These are phyloP conservation scores for Cryptocheilus praepositus DNA, from an alignment of 2,888 invertebrate genomes.

Conservation along the genomic window DNA sequence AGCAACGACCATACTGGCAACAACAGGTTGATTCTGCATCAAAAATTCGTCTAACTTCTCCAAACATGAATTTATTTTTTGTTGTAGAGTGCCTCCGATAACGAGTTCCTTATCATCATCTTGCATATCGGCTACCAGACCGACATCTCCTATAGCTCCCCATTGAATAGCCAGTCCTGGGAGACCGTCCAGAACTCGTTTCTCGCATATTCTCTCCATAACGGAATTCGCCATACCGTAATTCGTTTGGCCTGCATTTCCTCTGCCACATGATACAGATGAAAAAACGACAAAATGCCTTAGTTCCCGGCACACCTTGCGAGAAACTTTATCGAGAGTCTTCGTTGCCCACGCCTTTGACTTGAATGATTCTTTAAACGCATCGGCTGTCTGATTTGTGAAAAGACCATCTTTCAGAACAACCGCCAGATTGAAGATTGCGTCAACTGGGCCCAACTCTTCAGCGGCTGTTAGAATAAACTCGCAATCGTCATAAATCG, in stretches of 20 bases:
- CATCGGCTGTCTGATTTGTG: slow-evolving; percentile 76
- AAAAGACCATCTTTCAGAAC: slow-evolving; percentile 77
- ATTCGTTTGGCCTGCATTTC: slow-evolving; percentile 81
- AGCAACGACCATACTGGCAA: slow-evolving; percentile 91
- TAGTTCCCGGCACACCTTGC: slow-evolving; percentile 75
- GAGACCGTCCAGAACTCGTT: slow-evolving; percentile 69
- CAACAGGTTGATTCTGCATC: slow-evolving; percentile 79
- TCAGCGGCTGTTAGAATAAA: slow-evolving; percentile 80
- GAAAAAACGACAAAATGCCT: slow-evolving; percentile 81
- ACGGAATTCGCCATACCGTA: slow-evolving; percentile 80
- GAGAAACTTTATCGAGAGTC: slow-evolving; percentile 77
- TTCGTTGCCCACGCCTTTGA: slow-evolving; percentile 80
- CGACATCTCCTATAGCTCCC: slow-evolving; percentile 83
- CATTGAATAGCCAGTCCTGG: slow-evolving; percentile 80
- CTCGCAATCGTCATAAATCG: slow-evolving; percentile 82
- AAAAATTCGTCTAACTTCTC: slow-evolving; percentile 85
- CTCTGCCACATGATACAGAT: slow-evolving; percentile 80
- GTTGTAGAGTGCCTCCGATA: slow-evolving; percentile 89
- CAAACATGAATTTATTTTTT: slow-evolving; percentile 89
- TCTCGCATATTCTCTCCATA: slow-evolving; percentile 83
- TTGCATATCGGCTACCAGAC: slow-evolving; percentile 86
- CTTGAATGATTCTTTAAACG: slow-evolving; percentile 76
- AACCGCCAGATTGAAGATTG: slow-evolving; percentile 82
- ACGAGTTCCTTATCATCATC: slow-evolving; percentile 81
- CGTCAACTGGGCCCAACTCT: slow-evolving; percentile 78